Conservation (phyloP, 2,113 vertebrate genomes). For the Aptenodytes patagonicus region DNA sequence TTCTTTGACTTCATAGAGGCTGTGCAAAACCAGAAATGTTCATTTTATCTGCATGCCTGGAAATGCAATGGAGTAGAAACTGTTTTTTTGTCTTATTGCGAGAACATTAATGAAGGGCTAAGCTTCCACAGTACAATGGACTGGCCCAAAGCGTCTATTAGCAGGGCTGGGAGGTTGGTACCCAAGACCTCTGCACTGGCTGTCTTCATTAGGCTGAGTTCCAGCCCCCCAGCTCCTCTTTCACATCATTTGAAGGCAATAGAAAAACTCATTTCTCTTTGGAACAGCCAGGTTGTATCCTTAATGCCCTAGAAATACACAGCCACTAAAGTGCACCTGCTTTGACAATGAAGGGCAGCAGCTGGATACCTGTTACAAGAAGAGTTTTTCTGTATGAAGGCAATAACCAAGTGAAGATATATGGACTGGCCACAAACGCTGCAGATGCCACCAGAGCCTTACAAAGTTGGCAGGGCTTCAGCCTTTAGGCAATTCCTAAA, state of each 20-base stretch:
- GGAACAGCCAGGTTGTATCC: background rate
- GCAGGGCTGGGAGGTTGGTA: background rate
- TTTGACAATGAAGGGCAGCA: background rate
- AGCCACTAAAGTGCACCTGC: background rate
- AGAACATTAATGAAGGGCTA: background rate
- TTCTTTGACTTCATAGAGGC: background rate
- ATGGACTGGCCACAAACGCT: background rate
- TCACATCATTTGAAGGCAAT: background rate
- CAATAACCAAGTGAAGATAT: background rate
- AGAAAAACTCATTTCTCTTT: constrained; percentile 26
- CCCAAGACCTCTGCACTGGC: background rate
- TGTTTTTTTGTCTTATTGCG: background rate
- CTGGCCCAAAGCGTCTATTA: constrained; percentile 12
- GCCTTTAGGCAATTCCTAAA: background rate
- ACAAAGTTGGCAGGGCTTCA: background rate
- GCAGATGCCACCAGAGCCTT: background rate
- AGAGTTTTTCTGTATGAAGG: background rate
- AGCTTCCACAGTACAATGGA: background rate
- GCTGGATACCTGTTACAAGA: background rate
- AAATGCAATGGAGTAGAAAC: constrained; percentile 17
- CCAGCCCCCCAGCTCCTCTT: background rate
- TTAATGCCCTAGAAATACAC: background rate
- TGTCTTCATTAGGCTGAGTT: background rate
- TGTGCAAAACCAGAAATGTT: background rate
- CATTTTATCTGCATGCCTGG: constrained; percentile 7